Conservation (phyloP, 2,797 vertebrate genomes). For the Neoniphon sammara region DNA sequence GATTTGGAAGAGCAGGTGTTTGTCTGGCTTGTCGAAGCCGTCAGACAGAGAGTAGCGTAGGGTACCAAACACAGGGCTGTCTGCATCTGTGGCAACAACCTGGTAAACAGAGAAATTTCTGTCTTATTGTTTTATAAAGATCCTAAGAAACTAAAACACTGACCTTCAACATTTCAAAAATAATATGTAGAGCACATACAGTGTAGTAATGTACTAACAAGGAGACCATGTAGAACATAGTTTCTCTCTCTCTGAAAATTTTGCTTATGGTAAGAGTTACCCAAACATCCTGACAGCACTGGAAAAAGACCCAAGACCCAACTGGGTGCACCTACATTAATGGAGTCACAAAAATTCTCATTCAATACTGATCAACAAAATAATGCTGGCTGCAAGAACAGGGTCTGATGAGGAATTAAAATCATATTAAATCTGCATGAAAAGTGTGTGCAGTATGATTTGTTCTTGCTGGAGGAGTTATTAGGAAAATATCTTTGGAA, state of each 20-base stretch:
- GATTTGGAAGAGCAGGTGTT: slow-evolving; percentile 86
- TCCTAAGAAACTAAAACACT: not conserved
- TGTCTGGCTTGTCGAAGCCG: slow-evolving; percentile 84
- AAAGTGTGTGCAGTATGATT: slow-evolving; percentile 1
- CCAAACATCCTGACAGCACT: not conserved
- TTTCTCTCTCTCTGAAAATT: no score
- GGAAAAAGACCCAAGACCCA: not conserved
- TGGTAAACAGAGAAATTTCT: slow-evolving; percentile 50
- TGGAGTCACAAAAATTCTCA: not conserved
- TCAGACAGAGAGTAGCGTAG: slow-evolving; percentile 88
- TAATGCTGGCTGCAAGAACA: no score
- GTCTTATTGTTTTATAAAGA: not conserved
- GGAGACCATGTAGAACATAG: no score
- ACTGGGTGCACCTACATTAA: not conserved
- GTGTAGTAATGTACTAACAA: no score
- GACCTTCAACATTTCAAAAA: not conserved
- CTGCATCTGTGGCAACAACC: slow-evolving; percentile 91
- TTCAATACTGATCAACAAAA: not conserved
- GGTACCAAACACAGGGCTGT: slow-evolving; percentile 85
- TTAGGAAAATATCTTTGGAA: not conserved
- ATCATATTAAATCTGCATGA: slow-evolving; percentile 7
- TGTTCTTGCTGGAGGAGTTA: not conserved
- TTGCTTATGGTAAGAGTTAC: not conserved
- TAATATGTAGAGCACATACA: no score
- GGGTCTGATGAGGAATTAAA: not conserved